Conservation (phyloP, 2,888 invertebrate genomes). For the Synergus gifuensis region DNA sequence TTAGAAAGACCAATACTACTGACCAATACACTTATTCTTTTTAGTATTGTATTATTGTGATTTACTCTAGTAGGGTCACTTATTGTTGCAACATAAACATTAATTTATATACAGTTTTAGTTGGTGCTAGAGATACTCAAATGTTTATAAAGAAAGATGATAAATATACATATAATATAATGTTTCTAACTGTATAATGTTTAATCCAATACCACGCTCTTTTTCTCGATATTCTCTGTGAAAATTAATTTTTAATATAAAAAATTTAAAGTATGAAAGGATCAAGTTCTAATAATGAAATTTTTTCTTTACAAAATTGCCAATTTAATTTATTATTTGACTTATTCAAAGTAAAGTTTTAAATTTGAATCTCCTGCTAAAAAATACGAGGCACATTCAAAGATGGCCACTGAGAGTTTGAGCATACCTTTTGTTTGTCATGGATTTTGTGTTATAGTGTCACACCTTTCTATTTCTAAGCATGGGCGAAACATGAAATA, state of each 20-base stretch:
- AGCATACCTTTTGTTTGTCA: background rate
- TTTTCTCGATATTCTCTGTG: no score
- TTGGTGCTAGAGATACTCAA: slow-evolving; percentile 1
- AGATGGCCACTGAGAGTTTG: background rate
- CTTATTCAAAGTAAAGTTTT: background rate
- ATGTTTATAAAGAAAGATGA: slow-evolving; percentile 6
- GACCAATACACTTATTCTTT: slow-evolving; percentile 69
- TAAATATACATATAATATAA: slow-evolving; percentile 1
- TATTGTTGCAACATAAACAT: background rate
- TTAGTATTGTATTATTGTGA: slow-evolving; percentile 60
- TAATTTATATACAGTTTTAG: slow-evolving; percentile 8
- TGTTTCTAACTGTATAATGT: background rate
- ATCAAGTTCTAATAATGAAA: no score
- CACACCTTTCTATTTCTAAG: background rate
- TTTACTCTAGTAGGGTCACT: background rate
- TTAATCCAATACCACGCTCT: background rate
- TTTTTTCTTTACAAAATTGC: no score
- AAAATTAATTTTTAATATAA: no score
- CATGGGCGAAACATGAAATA: background rate
- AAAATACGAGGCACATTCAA: background rate
- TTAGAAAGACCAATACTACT: slow-evolving; percentile 77
- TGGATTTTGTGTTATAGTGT: background rate
- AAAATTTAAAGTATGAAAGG: no score
- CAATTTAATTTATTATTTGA: no score
- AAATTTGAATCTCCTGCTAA: background rate